Base-by-base conservation (phyloP, 2,797 vertebrate genomes). In the Periophthalmus magnuspinnatus region DNA sequence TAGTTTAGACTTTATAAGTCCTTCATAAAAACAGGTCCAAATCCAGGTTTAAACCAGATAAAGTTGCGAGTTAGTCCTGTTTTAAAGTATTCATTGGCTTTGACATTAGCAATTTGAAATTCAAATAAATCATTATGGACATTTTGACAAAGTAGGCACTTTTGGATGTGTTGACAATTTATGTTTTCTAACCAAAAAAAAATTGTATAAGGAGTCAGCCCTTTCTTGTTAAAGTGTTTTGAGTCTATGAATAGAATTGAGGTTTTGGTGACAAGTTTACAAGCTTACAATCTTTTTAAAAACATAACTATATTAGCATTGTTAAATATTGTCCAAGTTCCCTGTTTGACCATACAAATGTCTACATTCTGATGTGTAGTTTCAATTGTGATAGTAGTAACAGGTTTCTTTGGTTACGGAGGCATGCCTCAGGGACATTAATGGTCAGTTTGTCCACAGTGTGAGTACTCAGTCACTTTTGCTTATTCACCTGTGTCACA, bases 401-500 rank as follows among this genome's bases (percentile, higher is more conserved):
- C 32, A 54, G 47, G 48, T 65, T 65, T 50, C 48, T 33, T 65
- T 65, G 28, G 48, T 65, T 65, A 63, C 38, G 2, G 28, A 54
- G 22, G 33, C 54, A 65, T 13, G 47, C 55, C 38, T 65, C 2
- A 19, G 19, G 50, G 68, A 57, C 60, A 32, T 69, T 28, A 13
- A 66, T 55, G 62, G 67, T 69, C 41, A 32, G 67, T 57, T 68
- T 61, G 69, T 52, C n/a, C 79, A 48, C 68, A 69, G 67, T 68
- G 64, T 64, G 82, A 68, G 71, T 0, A 36, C 68, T 11, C 72
- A 72, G 56, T 38, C 55, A 36, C 38, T 17, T 22, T 36, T 80
- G 81, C 75, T 78, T 79, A 63, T 78, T 75, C 81, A 84, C 84
- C 79, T 86, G 79, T 73, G 75, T 67, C 70, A 55, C 68, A 68